A percentile compares a stretch with the other conserved stretches of the same genome.
These are phyloP conservation scores for Hephaestus fuliginosus DNA, from an alignment of 2,797 vertebrate genomes.

Conservation along the genomic window DNA sequence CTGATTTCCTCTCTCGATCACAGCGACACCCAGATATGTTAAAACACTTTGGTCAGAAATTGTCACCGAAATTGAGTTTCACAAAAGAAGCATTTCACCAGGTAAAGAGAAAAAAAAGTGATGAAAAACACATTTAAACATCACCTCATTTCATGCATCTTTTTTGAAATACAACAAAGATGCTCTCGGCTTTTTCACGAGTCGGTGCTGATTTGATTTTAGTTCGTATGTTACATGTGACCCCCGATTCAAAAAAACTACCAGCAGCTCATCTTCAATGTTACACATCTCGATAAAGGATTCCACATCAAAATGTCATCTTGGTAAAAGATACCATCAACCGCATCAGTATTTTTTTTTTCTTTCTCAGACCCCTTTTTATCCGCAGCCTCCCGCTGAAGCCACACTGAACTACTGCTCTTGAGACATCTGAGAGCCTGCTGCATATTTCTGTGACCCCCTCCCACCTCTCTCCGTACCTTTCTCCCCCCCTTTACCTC, in stretches of 20 bases:
- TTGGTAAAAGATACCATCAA: slow-evolving; percentile 36
- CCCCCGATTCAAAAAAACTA: not conserved
- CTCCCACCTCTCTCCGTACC: not conserved
- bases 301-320: slow-evolving; percentile 52
- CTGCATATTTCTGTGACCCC: slow-evolving; percentile 34
- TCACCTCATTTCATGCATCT: not conserved
- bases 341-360: slow-evolving; percentile 8
- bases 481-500: not conserved
- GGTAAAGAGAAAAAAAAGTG: not conserved
- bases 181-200: not conserved
- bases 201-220: not conserved
- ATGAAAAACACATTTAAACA: not conserved
- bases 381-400: slow-evolving; percentile 36
- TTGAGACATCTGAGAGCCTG: slow-evolving; percentile 37
- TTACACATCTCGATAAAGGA: slow-evolving; percentile 6
- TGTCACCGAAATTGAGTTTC: not conserved
- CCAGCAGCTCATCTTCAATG: slow-evolving; percentile 10
- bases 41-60: not conserved
- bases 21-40: not conserved
- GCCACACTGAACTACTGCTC: slow-evolving; percentile 31
- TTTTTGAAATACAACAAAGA: not conserved
- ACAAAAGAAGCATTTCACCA: not conserved
- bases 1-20: not conserved
- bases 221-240: slow-evolving; percentile 10
- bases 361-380: slow-evolving; percentile 12